Evolutionary conservation across 2,113 vertebrate species (phyloP), one percentile per base, ranked within the genome.

Genomic region (Agapornis roseicollis): DNA sequence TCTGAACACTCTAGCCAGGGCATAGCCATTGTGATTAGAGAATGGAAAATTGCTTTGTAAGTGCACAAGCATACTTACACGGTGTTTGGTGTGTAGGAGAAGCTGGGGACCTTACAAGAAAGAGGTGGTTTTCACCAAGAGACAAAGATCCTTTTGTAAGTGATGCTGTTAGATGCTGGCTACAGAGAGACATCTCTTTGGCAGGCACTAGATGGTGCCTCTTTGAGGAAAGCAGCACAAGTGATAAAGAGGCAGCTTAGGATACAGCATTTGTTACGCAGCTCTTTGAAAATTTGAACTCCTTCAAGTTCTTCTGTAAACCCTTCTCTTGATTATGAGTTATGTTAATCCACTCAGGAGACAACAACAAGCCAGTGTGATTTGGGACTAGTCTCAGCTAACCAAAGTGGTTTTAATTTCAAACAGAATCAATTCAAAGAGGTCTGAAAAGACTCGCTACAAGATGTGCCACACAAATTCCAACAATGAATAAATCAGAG

Each of bases 401-500:
- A 80, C 5, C 23, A 63, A 77, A 82, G 41, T 7, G 28, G n/a
- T 82, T 72, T 91, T 61, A 55, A 64, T 64, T 80, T 68, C 29
- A 4, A 10, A 37, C 23, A 78, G 64, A 80, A 85, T 68, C 65
- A 55, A 23, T 52, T 47, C 88, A 78, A 63, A 83, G 71, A 86
- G 39, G 24, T 66, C 60, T 85, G 46, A 89, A 82, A 93, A 91
- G 25, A 52, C 29, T 37, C 82, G 17, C 17, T 74, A 78, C 20
- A 80, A 73, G 23, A 56, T 71, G 14, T 81, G n/a, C 72, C 31
- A 17, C 25, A 10, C 60, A 71, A 92, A 84, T 76, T 74, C 29
- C 31, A 90, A 49, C 80, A 81, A 25, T 56, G 18, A 52, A 68
- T 90, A 88, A 66, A 79, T 95, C 52, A 79, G 71, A 78, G 42